Evolutionary conservation across 2,113 vertebrate species (phyloP).

Genomic region (Poeciliopsis turrubarensis): DNA sequence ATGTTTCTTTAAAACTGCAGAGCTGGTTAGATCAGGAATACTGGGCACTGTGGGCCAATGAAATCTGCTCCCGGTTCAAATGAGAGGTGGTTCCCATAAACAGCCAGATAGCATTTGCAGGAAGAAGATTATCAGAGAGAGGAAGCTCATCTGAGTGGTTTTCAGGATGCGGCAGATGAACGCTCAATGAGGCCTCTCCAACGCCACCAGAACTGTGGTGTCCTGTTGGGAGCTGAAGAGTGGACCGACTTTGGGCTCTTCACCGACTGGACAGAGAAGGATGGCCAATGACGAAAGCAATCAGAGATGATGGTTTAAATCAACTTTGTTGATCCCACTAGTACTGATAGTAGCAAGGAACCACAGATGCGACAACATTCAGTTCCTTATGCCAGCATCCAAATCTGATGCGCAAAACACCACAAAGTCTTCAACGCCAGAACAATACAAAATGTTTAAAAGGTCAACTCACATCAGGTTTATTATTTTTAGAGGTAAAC

Average conservation of each 20-base stretch:
- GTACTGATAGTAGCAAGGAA: slow-evolving; percentile 2
- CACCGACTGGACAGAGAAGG: slow-evolving; percentile 19
- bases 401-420: background rate
- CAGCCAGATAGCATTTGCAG: slow-evolving; percentile 74
- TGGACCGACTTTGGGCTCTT: slow-evolving; percentile 12
- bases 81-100: slow-evolving; percentile 57
- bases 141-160: slow-evolving; percentile 34
- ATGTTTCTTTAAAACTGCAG: slow-evolving; percentile 71
- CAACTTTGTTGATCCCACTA: slow-evolving; percentile 19
- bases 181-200: slow-evolving; percentile 24
- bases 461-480: background rate
- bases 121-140: slow-evolving; percentile 52
- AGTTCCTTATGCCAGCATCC: background rate
- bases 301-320: slow-evolving; percentile 28
- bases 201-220: slow-evolving; percentile 21
- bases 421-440: background rate
- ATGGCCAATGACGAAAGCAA: slow-evolving; percentile 26
- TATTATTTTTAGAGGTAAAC: too few species aligned
- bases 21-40: slow-evolving; percentile 63
- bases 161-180: slow-evolving; percentile 52
- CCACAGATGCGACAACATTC: slow-evolving; percentile 18
- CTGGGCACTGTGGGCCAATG: slow-evolving; percentile 68
- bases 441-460: background rate
- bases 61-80: slow-evolving; percentile 66
- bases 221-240: slow-evolving; percentile 13